phyloP scores from a whole-genome alignment of 2,797 vertebrate genomes.

The Denticeps clupeoides region DNA sequence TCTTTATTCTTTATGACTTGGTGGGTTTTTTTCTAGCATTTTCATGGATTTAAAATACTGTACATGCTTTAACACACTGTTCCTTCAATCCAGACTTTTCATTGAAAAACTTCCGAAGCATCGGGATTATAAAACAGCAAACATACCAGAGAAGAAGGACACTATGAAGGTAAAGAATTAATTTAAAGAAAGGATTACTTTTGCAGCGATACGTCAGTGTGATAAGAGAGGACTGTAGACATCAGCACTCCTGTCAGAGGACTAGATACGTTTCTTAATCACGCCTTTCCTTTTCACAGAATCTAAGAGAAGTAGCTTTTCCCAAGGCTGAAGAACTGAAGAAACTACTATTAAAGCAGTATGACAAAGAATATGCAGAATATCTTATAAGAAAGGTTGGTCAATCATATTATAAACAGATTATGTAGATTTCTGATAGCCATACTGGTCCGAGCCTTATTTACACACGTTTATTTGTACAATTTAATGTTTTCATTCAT shows the following conservation, averaged over 20 bases:
- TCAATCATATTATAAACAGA: too few species aligned
- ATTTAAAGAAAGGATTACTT: too few species aligned
- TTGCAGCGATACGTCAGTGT: too few species aligned
- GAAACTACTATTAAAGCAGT: constrained; percentile 71
- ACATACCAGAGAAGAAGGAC: constrained; percentile 81
- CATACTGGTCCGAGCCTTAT: too few species aligned
- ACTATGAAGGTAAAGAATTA: constrained; percentile 79
- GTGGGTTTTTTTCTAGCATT: not conserved
- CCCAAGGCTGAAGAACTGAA: constrained; percentile 86
- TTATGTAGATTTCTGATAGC: too few species aligned
- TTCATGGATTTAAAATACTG: not conserved
- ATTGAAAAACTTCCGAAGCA: constrained; percentile 90
- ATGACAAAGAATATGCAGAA: constrained; percentile 72
- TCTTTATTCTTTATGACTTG: too few species aligned
- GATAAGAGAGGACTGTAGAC: too few species aligned
- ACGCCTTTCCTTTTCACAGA: constrained; percentile 48
- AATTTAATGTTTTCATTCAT: too few species aligned
- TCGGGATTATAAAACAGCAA: constrained; percentile 74
- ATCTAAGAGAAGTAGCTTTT: constrained; percentile 83
- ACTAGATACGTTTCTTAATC: too few species aligned
- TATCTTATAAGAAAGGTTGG: constrained; percentile 72
- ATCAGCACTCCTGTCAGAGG: too few species aligned
- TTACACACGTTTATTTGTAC: too few species aligned
- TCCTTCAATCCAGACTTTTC: constrained; percentile 71
- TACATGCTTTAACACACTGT: not conserved